These are phyloP conservation scores for Patagioenas fasciata DNA, from an alignment of 2,113 vertebrate genomes.

Conservation along the genomic window DNA sequence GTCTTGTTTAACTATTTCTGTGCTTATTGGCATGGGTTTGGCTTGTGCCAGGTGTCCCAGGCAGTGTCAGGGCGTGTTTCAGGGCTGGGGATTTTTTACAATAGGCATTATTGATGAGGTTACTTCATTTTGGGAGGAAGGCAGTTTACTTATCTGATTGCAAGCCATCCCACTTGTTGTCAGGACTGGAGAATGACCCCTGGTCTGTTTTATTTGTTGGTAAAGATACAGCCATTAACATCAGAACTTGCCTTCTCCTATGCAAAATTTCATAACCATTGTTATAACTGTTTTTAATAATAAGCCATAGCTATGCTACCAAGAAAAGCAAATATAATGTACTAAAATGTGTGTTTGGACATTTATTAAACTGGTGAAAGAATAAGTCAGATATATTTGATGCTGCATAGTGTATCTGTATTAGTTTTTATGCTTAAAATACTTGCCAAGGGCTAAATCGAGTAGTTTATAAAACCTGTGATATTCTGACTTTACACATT, in stretches of 20 bases:
- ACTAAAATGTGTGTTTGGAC: neutral
- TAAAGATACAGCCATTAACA: neutral
- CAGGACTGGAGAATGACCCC: neutral
- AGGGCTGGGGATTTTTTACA: neutral
- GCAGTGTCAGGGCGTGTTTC: neutral
- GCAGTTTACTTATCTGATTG: fast-evolving
- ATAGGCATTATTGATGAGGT: neutral
- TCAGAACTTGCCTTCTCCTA: neutral
- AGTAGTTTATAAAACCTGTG: neutral
- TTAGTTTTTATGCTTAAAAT: neutral
- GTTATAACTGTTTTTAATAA: neutral
- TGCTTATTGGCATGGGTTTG: neutral
- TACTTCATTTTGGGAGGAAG: neutral
- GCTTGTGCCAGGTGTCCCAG: neutral
- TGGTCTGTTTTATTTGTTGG: neutral
- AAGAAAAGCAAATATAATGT: neutral
- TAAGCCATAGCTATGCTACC: neutral
- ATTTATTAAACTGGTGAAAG: neutral
- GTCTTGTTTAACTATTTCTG: neutral
- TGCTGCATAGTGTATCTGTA: neutral
- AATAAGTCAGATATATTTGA: neutral
- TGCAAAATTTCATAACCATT: neutral
- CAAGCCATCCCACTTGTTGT: neutral
- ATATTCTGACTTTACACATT: neutral
- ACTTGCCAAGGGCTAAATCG: neutral